Percentiles rank a stretch among this genome's conserved stretches.
Conservation (phyloP, 2,797 vertebrate species). For the Bothrops alternatus region DNA sequence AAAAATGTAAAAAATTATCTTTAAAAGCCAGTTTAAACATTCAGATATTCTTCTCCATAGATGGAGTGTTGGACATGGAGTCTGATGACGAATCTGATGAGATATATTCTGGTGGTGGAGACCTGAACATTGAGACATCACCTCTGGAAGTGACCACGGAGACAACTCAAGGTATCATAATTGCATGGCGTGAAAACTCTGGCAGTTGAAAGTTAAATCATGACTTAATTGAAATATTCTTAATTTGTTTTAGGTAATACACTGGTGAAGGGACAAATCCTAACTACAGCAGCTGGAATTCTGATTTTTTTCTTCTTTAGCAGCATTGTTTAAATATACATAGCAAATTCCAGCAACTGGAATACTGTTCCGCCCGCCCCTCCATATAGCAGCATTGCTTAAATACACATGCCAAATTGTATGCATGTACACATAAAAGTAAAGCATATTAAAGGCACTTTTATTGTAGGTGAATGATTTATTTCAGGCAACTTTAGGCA, state of each 20-base stretch:
- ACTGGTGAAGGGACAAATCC: background rate
- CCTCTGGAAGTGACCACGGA: background rate
- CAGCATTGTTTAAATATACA: too few species aligned
- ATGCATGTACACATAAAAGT: background rate
- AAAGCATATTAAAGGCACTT: background rate
- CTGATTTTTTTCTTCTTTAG: background rate
- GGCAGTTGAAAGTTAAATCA: background rate
- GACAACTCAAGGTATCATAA: constrained; percentile 1
- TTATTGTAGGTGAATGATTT: too few species aligned
- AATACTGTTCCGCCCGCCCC: background rate
- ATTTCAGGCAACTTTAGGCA: too few species aligned
- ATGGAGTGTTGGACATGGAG: background rate
- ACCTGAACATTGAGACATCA: background rate
- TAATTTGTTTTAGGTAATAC: constrained; percentile 9
- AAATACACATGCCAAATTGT: background rate
- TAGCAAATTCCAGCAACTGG: too few species aligned
- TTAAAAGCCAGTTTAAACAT: background rate
- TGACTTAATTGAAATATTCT: background rate
- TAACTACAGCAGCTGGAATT: constrained; percentile 15
- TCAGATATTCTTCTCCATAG: background rate
- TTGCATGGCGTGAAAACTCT: constrained; percentile 3
- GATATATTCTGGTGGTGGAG: background rate
- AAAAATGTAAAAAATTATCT: background rate
- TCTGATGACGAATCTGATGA: background rate
- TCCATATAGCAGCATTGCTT: background rate